Evolutionary conservation across 2,888 invertebrate species (phyloP).

Genomic region (Tenodera sinensis): DNA sequence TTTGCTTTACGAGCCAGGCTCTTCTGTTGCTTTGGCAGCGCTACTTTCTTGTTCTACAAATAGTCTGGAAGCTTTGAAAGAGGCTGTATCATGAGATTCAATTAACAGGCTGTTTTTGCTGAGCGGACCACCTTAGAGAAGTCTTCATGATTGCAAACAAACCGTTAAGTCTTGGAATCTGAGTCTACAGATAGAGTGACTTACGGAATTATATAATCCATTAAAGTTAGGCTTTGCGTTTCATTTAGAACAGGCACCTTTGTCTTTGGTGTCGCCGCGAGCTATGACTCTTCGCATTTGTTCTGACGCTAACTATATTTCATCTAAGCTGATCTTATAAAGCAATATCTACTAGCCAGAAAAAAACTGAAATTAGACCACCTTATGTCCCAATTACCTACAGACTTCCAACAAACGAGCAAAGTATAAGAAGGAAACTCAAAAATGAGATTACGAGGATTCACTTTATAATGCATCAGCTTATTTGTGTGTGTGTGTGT

Average conservation of each 20-base stretch:
- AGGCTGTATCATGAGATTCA: neutral
- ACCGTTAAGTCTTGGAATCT: neutral
- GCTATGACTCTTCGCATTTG: too few relatives aligned
- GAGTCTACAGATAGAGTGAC: neutral
- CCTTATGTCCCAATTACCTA: too few relatives aligned
- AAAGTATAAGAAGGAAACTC: too few relatives aligned
- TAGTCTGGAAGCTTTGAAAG: neutral
- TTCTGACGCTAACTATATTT: too few relatives aligned
- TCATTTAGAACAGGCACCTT: neutral
- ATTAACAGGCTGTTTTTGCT: neutral
- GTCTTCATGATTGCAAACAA: neutral
- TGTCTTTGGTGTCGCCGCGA: neutral
- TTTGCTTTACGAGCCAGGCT: neutral
- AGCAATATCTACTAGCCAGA: too few relatives aligned
- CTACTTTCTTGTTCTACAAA: neutral
- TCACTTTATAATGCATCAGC: too few relatives aligned
- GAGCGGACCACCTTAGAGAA: slow-evolving; percentile 4
- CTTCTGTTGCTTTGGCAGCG: neutral
- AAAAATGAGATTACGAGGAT: too few relatives aligned
- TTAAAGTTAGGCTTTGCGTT: neutral
- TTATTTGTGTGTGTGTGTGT: too few relatives aligned
- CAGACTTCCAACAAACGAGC: too few relatives aligned
- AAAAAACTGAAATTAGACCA: too few relatives aligned
- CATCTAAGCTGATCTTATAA: too few relatives aligned
- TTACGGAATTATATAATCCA: neutral